Percentiles rank a stretch among this genome's conserved stretches.
Conservation (phyloP, 2,797 vertebrate genomes). For the Mus spretus region DNA sequence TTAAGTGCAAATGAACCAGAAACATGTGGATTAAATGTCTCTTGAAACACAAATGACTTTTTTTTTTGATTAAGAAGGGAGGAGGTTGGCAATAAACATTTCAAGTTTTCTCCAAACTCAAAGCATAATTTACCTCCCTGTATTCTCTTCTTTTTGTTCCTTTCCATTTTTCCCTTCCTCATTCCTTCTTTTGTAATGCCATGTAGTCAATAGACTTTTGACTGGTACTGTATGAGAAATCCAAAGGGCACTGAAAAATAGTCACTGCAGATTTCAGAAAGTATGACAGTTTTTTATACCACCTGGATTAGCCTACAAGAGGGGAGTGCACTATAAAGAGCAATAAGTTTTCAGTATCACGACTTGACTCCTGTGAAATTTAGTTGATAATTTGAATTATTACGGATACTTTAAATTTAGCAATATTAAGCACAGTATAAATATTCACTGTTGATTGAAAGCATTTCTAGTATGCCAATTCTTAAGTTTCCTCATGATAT, state of each 20-base stretch:
- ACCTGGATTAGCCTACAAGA: not conserved
- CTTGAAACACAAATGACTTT: constrained; percentile 80
- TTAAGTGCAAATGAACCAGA: constrained; percentile 83
- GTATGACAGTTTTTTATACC: not conserved
- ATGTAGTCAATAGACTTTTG: not conserved
- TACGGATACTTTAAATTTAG: constrained; percentile 9
- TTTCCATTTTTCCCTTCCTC: not conserved
- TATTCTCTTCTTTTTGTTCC: not conserved
- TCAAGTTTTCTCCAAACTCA: constrained; percentile 69
- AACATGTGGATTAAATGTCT: constrained; percentile 84
- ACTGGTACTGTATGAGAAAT: not conserved
- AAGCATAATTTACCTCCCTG: not conserved
- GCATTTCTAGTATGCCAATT: not conserved
- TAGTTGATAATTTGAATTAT: not conserved
- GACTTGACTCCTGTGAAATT: not conserved
- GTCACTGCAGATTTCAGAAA: constrained; percentile 2
- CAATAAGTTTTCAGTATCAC: constrained; percentile 29
- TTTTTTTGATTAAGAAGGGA: constrained; percentile 79
- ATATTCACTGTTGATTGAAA: not conserved
- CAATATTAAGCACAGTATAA: not conserved
- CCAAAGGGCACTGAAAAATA: constrained; percentile 27
- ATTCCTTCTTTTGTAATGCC: no score
- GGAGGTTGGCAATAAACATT: constrained; percentile 77
- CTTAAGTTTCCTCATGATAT: not conserved
- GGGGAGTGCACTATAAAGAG: not conserved